Conservation (phyloP, 2,797 vertebrate species). For the Macrochelys suwanniensis region DNA sequence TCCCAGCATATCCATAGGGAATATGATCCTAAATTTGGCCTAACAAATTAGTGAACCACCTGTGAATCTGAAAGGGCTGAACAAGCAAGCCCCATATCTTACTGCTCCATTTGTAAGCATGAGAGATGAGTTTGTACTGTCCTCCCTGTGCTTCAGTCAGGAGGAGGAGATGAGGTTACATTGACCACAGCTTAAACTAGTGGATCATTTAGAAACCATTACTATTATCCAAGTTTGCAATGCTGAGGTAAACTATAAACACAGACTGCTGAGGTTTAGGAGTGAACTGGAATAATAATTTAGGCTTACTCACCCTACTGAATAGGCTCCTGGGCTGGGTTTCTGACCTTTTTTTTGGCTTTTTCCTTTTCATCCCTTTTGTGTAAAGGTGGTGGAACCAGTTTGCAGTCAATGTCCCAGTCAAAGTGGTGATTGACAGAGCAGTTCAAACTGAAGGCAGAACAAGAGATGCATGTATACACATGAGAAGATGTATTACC, state of each 20-base stretch:
- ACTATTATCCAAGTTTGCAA: background rate
- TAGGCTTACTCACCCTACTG: background rate
- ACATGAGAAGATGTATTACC: background rate
- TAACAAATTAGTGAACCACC: background rate
- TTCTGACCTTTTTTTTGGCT: background rate
- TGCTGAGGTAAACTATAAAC: background rate
- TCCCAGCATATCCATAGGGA: background rate
- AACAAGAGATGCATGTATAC: background rate
- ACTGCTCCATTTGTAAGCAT: background rate
- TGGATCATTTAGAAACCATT: background rate
- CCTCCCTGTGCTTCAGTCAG: background rate
- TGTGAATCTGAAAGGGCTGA: background rate
- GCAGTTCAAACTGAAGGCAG: background rate
- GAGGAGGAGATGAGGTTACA: background rate
- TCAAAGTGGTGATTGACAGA: rapidly evolving
- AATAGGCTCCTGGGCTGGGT: background rate
- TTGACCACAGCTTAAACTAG: background rate
- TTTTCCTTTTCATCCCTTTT: background rate
- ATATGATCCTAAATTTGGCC: background rate
- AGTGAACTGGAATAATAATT: background rate
- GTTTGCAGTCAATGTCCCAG: background rate
- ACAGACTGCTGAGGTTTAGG: background rate
- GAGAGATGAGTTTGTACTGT: background rate
- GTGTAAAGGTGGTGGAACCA: background rate
- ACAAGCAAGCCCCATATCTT: background rate